Evolutionary conservation across 2,888 invertebrate species (phyloP), one percentile per base, ranked within the genome.

Genomic region (Mylabris sibirica): DNA sequence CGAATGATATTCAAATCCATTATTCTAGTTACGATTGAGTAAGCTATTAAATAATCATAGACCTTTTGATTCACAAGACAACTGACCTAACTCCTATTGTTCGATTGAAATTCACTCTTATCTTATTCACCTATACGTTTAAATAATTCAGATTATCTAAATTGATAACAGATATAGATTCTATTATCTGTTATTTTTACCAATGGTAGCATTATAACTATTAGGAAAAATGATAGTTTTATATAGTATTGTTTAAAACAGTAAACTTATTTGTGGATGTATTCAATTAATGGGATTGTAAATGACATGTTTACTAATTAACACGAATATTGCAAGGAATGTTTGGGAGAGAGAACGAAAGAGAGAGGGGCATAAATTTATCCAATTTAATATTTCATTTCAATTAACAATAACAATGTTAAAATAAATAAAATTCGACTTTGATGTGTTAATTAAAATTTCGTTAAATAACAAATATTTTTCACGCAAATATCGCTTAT

Each of bases 371-470:
- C n/a, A n/a, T n/a, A 14, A 49, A 22, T 49, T 20, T 11, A 11
- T 22, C 20, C 49, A 20, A 22, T 49, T 49, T 57, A 26, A n/a
- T 57, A 57, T 26, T 57, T n/a, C 26, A 26, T 57, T n/a, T 14
- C 26, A 57, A 57, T 57, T 57, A 57, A 57, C n/a, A 24, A 57
- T 57, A 57, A 57, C 26, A 57, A 57, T 57, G 20, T 49, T 11
- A 2, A 38, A 44, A 22, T 53, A 6, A 57, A 57, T 57, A 26
- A 12, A 26, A 4, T 26, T n/a, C 9, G 1, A 14, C 57, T 57
- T 57, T 57, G 26, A 57, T 57, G 57, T 57, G 26, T 57, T 57
- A 57, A 57, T 57, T 57, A 26, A 57, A 26, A 26, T 26, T 57
- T 57, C 14, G 24, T 49, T 49, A 11, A 49, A 22, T n/a, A 24